Evolutionary conservation across 2,113 vertebrate species (phyloP).

Genomic region (Petaurus breviceps): DNA sequence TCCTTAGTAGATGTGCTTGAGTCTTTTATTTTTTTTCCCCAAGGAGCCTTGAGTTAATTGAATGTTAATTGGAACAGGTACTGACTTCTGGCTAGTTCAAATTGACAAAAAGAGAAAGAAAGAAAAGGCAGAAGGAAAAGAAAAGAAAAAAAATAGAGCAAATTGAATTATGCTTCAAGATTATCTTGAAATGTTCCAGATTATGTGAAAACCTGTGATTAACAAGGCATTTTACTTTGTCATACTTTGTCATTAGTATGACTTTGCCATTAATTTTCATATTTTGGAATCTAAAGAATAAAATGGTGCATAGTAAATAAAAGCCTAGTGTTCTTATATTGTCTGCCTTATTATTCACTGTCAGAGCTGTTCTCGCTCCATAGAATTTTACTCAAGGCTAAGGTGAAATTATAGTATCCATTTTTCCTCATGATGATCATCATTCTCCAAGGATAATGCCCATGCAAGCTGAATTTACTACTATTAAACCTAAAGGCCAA

Average conservation of each 20-base stretch:
- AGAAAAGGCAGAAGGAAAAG: not conserved
- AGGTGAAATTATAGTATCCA: not conserved
- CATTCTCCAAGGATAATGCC: not conserved
- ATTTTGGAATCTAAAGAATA: conserved; percentile 23
- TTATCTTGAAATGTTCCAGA: conserved; percentile 24
- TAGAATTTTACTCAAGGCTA: not conserved
- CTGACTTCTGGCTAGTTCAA: not conserved
- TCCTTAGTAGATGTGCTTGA: not conserved
- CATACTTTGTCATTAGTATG: conserved; percentile 1
- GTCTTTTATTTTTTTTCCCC: not conserved
- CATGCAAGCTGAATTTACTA: not conserved
- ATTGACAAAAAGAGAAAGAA: conserved; percentile 9
- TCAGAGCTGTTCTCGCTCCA: conserved; percentile 5
- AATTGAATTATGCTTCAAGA: not conserved
- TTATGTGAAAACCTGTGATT: conserved; percentile 52
- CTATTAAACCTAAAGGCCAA: not conserved
- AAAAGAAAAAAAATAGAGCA: not conserved
- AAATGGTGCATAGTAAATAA: conserved; percentile 8
- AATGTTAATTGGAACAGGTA: not conserved
- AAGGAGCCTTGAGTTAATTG: not conserved
- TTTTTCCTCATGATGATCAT: not conserved
- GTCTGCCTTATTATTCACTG: conserved; percentile 14
- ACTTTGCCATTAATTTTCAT: not conserved
- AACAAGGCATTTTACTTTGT: conserved; percentile 38
- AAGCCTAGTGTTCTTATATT: not conserved